phyloP scores from a whole-genome alignment of 2,888 invertebrate genomes.

The Tinea trinotella region DNA sequence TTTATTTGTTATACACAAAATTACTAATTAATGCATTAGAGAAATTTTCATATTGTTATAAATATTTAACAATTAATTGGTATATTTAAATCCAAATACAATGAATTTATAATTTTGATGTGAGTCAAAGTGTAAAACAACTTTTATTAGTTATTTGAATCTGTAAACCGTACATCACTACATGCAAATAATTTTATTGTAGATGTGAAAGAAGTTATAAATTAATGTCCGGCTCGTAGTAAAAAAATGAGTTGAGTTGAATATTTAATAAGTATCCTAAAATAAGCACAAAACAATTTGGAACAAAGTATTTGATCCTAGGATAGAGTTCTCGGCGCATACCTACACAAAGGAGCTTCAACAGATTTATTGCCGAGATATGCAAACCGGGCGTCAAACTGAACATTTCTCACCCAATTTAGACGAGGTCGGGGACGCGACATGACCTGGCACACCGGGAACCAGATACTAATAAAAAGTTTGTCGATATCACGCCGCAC shows the following conservation, averaged over 20 bases:
- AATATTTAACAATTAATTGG: neutral
- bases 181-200: too few relatives aligned
- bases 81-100: neutral
- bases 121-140: too few relatives aligned
- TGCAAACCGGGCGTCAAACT: slow-evolving; percentile 45
- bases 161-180: too few relatives aligned
- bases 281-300: neutral
- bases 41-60: too few relatives aligned
- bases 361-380: slow-evolving; percentile 46
- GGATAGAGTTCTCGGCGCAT: slow-evolving; percentile 9
- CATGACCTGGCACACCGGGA: slow-evolving; percentile 23
- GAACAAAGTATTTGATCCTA: slow-evolving; percentile 3
- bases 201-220: too few relatives aligned
- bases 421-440: slow-evolving; percentile 32
- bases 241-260: too few relatives aligned
- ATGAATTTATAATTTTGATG: neutral
- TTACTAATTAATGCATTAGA: neutral
- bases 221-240: too few relatives aligned
- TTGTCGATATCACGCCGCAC: slow-evolving; percentile 33
- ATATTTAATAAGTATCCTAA: neutral
- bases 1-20: neutral
- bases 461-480: slow-evolving; percentile 38
- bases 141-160: too few relatives aligned
- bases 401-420: slow-evolving; percentile 52
- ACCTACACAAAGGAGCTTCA: slow-evolving; percentile 25